Evolutionary conservation across 2,113 vertebrate species (phyloP), one percentile per base, ranked within the genome.

Genomic region (Rhadina sibilatrix): DNA sequence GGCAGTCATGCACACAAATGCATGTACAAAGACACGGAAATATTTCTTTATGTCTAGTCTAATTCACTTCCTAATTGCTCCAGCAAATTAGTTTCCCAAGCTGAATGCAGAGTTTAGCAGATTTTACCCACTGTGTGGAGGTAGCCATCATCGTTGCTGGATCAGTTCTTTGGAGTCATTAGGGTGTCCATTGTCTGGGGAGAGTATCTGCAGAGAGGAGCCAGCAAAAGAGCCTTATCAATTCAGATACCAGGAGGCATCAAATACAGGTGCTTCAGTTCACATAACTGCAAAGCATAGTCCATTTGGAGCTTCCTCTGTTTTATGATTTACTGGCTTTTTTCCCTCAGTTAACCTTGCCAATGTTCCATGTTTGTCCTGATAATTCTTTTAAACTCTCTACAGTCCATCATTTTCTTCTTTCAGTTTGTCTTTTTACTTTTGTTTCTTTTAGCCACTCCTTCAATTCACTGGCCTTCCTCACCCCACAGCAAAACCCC

Each of bases 51-150:
- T 38, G 80, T 89, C 66, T 79, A 82, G 84, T 69, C 83, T 92
- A 93, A 94, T 90, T 96, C 83, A 66, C 75, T 90, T 94, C 89
- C 89, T 95, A 94, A 93, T 97, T 96, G 94, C 83, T 83, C 47
- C 25, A 75, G 57, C 61, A 94, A 95, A 91, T 90, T 85, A 83
- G 64, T 89, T 91, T 83, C 38, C 76, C 47, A 70, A 60, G 68
- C 38, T 89, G 49, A 88, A 69, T 61, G 79, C 52, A 53, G 40
- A 61, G 85, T 90, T 83, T 63, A 84, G 65, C 21, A 82, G 52
- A 44, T 28, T 75, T 86, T 83, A 31, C 17, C 13, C 23, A 3
- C 40, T 69, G 18, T 22, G 66, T 79, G 46, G 57, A 83, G 31
- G 35, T 30, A 40, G 22, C n/a, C 25, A 44, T 53, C 35, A 4